Conservation (phyloP, 1,140 invertebrate genomes). For the Drosophila pectinifera region DNA sequence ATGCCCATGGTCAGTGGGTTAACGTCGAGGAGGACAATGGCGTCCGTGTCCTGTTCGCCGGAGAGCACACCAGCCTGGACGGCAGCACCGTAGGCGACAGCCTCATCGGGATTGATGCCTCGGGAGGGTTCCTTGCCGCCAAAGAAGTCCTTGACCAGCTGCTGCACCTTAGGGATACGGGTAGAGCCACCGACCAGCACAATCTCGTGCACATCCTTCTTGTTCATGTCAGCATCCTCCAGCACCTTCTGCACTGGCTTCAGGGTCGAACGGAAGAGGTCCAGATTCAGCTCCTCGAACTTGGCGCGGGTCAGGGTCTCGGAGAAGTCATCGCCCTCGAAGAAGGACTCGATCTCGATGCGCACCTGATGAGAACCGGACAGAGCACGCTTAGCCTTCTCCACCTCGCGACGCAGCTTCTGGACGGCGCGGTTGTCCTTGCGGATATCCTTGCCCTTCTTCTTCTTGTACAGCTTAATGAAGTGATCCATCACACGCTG, state of each 20-base stretch:
- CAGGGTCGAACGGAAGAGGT: conserved; percentile 98
- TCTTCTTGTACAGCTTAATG: conserved; percentile 99
- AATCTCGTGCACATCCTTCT: conserved; percentile 99
- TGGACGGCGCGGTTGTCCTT: conserved; percentile 98
- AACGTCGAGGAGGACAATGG: conserved; percentile 98
- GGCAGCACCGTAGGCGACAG: conserved; percentile 99
- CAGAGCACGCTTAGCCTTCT: conserved; percentile 98
- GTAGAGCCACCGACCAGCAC: conserved; percentile 99
- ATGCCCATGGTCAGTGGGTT: conserved; percentile 99
- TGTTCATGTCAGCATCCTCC: conserved; percentile 99
- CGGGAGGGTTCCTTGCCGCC: conserved; percentile 98
- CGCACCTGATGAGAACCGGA: conserved; percentile 98
- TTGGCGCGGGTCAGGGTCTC: conserved; percentile 99
- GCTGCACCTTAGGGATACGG: conserved; percentile 99
- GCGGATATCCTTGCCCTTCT: conserved; percentile 98
- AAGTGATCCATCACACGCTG: conserved; percentile 99
- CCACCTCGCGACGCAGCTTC: conserved; percentile 98
- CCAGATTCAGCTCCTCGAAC: conserved; percentile 99
- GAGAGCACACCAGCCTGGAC: conserved; percentile 98
- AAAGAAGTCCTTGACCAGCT: conserved; percentile 99
- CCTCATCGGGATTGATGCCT: conserved; percentile 99
- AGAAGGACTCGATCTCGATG: conserved; percentile 99
- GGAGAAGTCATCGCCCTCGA: conserved; percentile 99
- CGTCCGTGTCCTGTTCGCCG: conserved; percentile 96
- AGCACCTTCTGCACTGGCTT: conserved; percentile 99